These are phyloP conservation scores for Diachasmimorpha longicaudata DNA, from an alignment of 1,140 invertebrate species.

Conservation along the genomic window DNA sequence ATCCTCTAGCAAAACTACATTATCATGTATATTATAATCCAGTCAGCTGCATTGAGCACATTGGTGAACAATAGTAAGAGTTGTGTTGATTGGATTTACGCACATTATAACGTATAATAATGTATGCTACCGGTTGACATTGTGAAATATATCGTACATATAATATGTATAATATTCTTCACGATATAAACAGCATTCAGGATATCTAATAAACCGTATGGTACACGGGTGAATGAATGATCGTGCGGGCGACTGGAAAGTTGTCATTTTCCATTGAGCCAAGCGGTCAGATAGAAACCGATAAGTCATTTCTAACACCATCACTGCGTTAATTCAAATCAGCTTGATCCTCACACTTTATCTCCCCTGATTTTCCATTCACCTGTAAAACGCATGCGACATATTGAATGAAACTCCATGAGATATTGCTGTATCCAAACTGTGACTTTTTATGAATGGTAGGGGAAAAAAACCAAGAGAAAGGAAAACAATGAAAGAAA, in stretches of 20 bases:
- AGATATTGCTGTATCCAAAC: background rate
- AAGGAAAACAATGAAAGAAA: constrained; percentile 1
- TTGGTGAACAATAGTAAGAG: background rate
- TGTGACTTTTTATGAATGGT: background rate
- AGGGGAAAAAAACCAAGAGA: background rate
- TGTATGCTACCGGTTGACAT: background rate
- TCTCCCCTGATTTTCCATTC: background rate
- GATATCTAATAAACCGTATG: background rate
- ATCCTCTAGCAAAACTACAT: too few species aligned
- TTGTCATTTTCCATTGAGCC: constrained; percentile 58
- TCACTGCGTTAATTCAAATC: background rate
- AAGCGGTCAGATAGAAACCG: constrained; percentile 53
- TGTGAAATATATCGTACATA: background rate
- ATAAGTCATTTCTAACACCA: constrained; percentile 41
- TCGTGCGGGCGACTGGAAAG: constrained; percentile 48
- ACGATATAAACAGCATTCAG: constrained; percentile 10
- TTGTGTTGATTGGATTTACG: background rate
- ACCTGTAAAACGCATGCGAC: background rate
- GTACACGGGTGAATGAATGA: constrained; percentile 45
- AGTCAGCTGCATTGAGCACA: background rate
- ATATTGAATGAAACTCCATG: constrained; percentile 1
- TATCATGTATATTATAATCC: background rate
- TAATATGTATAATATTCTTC: background rate
- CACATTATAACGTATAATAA: background rate
- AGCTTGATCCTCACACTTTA: background rate